Evolutionary conservation across 1,140 invertebrate species (phyloP), one percentile per base, ranked within the genome.

Genomic region (Eumaeus atala): DNA sequence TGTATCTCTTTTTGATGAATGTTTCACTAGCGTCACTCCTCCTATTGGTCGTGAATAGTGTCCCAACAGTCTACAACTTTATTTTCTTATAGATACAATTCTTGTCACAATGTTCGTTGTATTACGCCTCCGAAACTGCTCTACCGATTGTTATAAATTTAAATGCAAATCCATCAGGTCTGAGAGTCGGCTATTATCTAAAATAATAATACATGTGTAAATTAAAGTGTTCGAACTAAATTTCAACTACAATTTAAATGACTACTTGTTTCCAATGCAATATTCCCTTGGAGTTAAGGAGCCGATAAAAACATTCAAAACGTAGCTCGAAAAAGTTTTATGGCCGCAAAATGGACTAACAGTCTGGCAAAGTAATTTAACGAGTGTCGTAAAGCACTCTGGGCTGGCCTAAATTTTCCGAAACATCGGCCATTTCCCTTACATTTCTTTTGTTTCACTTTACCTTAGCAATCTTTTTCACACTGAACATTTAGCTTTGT

Each of bases 321-420:
- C 49, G 54, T 50, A 42, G 38, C 44, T 60, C 64, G 59, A 55
- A 64, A 64, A 67, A 67, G 57, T 64, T 64, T 64, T 61, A 62
- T 60, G 48, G 33, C 54, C 58, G 55, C 55, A 64, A 67, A 67
- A 67, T 59, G 62, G 51, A 62, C 62, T 65, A 62, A 58, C 59
- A 58, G 59, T 59, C 51, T 51, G 60, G 48, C 61, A 57, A 56
- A 61, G 64, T 67, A 70, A 66, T 68, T 70, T 59, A 60, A 65
- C 54, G 60, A 68, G 54, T 59, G 61, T 63, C 62, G 63, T 70
- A 70, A 70, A 66, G 56, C 64, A 67, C 59, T 66, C 49, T 58
- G 42, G 3, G 48, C 51, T 63, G 66, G 49, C 62, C 62, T 64
- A 58, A 61, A 65, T 65, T 50, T 65, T 44, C 52, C 49, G 54